phyloP scores from a whole-genome alignment of 2,113 vertebrate species.

The Engraulis encrasicolus region DNA sequence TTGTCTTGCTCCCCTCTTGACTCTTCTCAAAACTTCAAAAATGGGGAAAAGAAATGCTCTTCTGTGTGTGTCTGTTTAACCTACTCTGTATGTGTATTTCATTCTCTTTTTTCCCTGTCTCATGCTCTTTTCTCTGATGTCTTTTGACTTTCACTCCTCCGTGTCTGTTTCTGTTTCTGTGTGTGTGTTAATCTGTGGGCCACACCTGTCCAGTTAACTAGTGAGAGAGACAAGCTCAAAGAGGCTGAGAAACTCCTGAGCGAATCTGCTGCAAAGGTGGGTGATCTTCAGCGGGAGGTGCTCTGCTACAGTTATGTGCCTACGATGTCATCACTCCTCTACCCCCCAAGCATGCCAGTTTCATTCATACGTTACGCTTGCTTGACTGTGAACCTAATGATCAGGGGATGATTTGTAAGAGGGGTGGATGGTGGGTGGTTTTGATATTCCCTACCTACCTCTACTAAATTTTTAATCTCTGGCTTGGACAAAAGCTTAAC shows the following conservation, averaged over 20 bases:
- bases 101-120: conserved; percentile 48
- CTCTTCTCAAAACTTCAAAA: not conserved
- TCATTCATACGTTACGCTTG: not conserved
- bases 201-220: conserved; percentile 72
- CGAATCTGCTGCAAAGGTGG: conserved; percentile 78
- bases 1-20: conserved; percentile 35
- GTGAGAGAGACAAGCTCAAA: conserved; percentile 75
- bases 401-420: no score
- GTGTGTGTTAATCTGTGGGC: conserved; percentile 52
- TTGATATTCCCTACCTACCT: no score
- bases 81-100: conserved; percentile 42
- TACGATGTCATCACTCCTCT: not conserved
- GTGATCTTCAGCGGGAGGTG: conserved; percentile 53
- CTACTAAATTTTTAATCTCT: no score
- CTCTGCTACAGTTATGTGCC: not conserved
- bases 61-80: conserved; percentile 62
- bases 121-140: conserved; percentile 21
- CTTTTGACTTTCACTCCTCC: conserved; percentile 42
- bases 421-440: no score
- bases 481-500: no score
- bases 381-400: not conserved
- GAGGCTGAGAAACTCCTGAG: conserved; percentile 75
- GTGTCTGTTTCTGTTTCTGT: conserved; percentile 48
- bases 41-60: no score
- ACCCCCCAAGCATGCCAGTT: conserved; percentile 25